Evolutionary conservation across 2,113 vertebrate genomes (phyloP).

Genomic region (Phyllostomus discolor): DNA sequence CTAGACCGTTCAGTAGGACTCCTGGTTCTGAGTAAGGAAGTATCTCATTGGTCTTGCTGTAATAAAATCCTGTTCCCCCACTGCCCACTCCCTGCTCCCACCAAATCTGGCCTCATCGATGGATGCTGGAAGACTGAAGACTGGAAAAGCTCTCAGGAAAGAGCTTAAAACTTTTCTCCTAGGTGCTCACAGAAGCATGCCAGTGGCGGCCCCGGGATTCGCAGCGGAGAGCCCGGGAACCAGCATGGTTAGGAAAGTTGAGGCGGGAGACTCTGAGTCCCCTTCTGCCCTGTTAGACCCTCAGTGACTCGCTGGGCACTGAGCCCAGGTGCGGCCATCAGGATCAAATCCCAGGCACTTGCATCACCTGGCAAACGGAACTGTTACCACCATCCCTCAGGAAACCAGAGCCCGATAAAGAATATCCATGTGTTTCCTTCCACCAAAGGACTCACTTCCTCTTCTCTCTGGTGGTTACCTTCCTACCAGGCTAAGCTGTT

Average conservation of each 20-base stretch:
- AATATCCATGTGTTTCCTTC: not conserved
- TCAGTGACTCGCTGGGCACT: not conserved
- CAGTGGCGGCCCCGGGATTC: not conserved
- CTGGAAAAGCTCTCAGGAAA: not conserved
- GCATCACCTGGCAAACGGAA: not conserved
- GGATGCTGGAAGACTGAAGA: not conserved
- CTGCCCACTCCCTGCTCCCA: no score
- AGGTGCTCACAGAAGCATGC: fast-evolving
- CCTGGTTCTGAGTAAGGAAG: not conserved
- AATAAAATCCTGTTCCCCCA: not conserved
- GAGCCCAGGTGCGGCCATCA: not conserved
- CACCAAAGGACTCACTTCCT: not conserved
- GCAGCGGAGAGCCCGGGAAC: not conserved
- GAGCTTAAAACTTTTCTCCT: not conserved
- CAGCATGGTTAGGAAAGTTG: not conserved
- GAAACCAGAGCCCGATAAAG: not conserved
- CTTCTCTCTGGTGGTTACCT: not conserved
- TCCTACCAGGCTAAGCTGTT: not conserved
- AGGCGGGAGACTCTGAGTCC: not conserved
- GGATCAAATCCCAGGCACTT: not conserved
- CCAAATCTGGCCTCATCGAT: not conserved
- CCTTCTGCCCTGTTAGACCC: not conserved
- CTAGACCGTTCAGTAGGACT: not conserved
- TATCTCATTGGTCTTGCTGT: not conserved
- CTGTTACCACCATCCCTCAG: not conserved